Conservation (phyloP, 2,888 invertebrate species). For the Himalopsyche tibetana region DNA sequence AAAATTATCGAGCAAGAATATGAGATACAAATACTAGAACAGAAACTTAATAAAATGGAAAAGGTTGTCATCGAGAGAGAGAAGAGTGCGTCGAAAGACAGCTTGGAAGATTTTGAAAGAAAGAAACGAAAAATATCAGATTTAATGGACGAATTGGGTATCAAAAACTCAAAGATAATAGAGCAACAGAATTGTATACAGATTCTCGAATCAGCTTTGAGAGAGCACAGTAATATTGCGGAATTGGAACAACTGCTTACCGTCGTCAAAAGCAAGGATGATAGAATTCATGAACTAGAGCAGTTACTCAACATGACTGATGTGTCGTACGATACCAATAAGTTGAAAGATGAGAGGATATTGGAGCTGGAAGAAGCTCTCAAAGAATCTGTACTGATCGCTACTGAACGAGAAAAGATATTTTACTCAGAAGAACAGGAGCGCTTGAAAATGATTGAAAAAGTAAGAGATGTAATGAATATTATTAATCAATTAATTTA, state of each 20-base stretch:
- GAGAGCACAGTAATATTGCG: constrained; percentile 77
- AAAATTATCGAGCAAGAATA: constrained; percentile 67
- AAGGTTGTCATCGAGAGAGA: constrained; percentile 47
- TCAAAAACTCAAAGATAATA: constrained; percentile 77
- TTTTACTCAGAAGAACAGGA: constrained; percentile 81
- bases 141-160: constrained; percentile 73
- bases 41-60: constrained; percentile 52
- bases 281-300: constrained; percentile 87
- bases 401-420: constrained; percentile 82
- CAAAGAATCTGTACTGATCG: constrained; percentile 85
- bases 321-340: constrained; percentile 74
- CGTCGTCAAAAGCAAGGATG: constrained; percentile 79
- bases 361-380: constrained; percentile 89
- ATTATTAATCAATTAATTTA: neutral
- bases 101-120: constrained; percentile 52
- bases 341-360: constrained; percentile 77
- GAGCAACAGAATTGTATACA: constrained; percentile 77
- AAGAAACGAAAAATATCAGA: constrained; percentile 73
- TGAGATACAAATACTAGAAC: constrained; percentile 58
- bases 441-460: constrained; percentile 80
- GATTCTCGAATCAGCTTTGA: constrained; percentile 76
- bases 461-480: constrained; percentile 74
- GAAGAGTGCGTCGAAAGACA: constrained; percentile 50
- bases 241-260: constrained; percentile 78
- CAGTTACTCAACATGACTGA: constrained; percentile 74